Base-by-base conservation (phyloP, 2,797 vertebrate genomes). In the Danio albolineatus region DNA sequence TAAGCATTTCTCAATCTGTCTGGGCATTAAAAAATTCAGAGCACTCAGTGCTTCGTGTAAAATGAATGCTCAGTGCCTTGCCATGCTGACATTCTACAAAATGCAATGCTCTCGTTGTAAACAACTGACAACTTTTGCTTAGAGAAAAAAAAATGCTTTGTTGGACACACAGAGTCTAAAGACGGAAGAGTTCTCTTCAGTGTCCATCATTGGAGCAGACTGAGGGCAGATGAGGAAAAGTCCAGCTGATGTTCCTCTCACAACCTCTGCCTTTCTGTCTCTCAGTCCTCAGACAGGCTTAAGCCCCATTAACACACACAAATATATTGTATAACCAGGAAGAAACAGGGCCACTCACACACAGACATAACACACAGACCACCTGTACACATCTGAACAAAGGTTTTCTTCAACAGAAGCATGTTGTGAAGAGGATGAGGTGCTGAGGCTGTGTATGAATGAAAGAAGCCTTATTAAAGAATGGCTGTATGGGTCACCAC, bases 381-480 rank as follows among this genome's bases (percentile, higher is more conserved):
- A 69, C 21, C 46, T 17, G 7, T 53, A 10, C 41, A 49, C 41
- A 54, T 49, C 57, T 48, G 57, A 61, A 61, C 16, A 76, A 43
- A 64, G 73, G 49, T 19, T 41, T 53, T 39, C 8, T 64, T 62
- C 61, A 28, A 64, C 4, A 76, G 60, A 8, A 28, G 48, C 12
- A 5, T 36, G 60, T 14, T 51, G 54, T 16, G 44, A 56, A 5
- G 51, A 51, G 51, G 10, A 1, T 2, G 4, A 44, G 51, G 16
- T 44, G 39, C 4, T 12, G 54, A 46, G 10, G 36, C 7, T 51
- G 48, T 28, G 17, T 5, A 51, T 51, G 38, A 69, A 28, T 78
- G 53, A 60, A 71, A 49, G 46, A 51, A 71, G n/a, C 36, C 46
- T 61, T 71, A 53, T 70, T 71, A 71, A 48, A 48, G 41, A 57